Conservation (phyloP, 53 echinoderm and acorn worm species). For the Arbacia lixula region DNA sequence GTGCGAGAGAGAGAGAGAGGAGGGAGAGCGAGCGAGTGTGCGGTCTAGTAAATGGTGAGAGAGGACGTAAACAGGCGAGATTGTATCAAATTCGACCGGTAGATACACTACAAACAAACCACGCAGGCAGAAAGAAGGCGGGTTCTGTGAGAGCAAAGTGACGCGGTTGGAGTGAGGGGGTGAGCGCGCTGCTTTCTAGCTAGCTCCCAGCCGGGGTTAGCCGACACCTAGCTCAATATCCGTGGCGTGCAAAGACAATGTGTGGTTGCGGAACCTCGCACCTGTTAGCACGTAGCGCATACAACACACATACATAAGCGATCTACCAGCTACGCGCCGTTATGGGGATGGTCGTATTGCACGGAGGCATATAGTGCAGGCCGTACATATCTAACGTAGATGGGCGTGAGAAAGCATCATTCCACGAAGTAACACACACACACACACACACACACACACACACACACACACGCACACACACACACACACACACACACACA, state of each 20-base stretch:
- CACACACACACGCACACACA: neutral
- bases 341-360: no score
- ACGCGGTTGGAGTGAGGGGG: neutral
- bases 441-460: neutral
- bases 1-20: no score
- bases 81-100: slow-evolving; percentile 2
- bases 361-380: no score
- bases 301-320: neutral
- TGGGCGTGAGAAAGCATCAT: no score
- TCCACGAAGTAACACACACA: slow-evolving; percentile 20
- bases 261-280: neutral
- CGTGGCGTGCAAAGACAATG: slow-evolving; percentile 30
- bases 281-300: slow-evolving; percentile 26
- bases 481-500: slow-evolving; percentile 10
- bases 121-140: neutral
- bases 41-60: no score
- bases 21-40: no score
- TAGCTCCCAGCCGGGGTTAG: slow-evolving; percentile 1
- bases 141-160: neutral
- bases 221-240: neutral
- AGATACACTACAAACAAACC: slow-evolving; percentile 24
- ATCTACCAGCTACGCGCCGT: no score
- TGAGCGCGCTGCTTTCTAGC: neutral
- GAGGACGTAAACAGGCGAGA: no score
- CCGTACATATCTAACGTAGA: no score